phyloP scores from a whole-genome alignment of 2,888 invertebrate species.

The Plusia festucae region DNA sequence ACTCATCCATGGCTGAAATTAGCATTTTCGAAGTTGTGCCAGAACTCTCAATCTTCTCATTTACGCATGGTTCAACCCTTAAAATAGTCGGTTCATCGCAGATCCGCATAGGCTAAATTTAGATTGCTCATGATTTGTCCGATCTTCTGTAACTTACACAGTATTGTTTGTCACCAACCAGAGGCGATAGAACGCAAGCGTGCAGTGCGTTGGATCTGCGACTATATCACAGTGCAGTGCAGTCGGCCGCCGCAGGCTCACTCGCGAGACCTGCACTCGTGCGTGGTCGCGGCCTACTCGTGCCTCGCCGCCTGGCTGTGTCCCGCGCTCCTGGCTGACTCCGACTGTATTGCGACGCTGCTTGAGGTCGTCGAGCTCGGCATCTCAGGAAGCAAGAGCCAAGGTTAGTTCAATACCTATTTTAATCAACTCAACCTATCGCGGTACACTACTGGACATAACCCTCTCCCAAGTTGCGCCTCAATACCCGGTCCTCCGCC shows the following conservation, averaged over 20 bases:
- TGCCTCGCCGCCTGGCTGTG: slow-evolving; percentile 97
- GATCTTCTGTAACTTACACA: not conserved
- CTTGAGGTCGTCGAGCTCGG: slow-evolving; percentile 99
- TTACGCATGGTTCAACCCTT: too few relatives aligned
- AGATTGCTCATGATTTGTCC: not conserved
- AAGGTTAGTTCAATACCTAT: slow-evolving; percentile 85
- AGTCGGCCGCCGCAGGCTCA: slow-evolving; percentile 97
- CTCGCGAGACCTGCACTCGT: slow-evolving; percentile 98
- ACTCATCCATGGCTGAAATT: not conserved
- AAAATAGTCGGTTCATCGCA: not conserved
- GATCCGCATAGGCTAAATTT: too few relatives aligned
- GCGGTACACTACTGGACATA: too few relatives aligned
- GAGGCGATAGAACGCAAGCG: slow-evolving; percentile 97
- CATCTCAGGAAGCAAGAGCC: slow-evolving; percentile 97
- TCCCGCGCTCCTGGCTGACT: slow-evolving; percentile 97
- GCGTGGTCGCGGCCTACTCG: slow-evolving; percentile 97
- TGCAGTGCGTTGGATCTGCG: slow-evolving; percentile 99
- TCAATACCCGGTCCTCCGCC: too few relatives aligned
- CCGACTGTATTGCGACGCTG: slow-evolving; percentile 97
- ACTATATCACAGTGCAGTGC: slow-evolving; percentile 98
- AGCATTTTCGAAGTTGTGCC: too few relatives aligned
- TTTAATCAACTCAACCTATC: too few relatives aligned
- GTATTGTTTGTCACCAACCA: slow-evolving; percentile 69
- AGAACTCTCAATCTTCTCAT: too few relatives aligned
- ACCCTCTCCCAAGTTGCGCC: too few relatives aligned